Evolutionary conservation across 2,113 vertebrate species (phyloP).

Genomic region (Bungarus multicinctus): DNA sequence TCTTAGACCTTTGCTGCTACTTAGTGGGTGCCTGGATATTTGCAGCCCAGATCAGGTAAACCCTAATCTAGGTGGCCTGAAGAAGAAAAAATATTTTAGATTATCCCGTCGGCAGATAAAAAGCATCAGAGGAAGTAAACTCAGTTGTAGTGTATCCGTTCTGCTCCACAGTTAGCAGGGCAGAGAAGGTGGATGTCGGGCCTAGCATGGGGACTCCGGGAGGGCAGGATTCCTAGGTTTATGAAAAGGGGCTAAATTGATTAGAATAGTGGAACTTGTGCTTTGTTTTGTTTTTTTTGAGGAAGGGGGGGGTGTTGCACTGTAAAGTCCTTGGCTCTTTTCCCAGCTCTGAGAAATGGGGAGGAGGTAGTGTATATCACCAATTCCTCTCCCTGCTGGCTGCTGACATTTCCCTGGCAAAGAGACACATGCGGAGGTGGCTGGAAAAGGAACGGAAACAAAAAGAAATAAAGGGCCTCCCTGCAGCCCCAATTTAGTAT

Average conservation of each 20-base stretch:
- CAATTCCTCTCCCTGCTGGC: conserved; percentile 8
- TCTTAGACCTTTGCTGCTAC: not conserved
- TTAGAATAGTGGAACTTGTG: not conserved
- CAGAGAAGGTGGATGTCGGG: not conserved
- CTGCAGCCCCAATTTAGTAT: not conserved
- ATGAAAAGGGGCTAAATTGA: not conserved
- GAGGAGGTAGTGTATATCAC: conserved; percentile 1
- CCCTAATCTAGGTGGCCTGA: not conserved
- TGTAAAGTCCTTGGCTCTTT: not conserved
- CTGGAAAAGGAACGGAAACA: conserved; percentile 21
- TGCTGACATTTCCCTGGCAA: conserved; percentile 33
- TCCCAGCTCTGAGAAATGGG: conserved; percentile 6
- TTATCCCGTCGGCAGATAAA: not conserved
- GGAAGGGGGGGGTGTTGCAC: not conserved
- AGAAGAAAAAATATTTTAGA: not conserved
- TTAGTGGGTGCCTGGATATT: not conserved
- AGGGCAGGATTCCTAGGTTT: not conserved
- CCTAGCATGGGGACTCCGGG: not conserved
- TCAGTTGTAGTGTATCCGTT: not conserved
- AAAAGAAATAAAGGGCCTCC: conserved; percentile 6
- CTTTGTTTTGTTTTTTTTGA: not conserved
- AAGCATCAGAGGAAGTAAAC: not conserved
- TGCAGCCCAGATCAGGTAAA: not conserved
- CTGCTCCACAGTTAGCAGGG: not conserved
- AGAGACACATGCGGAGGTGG: conserved; percentile 25